Evolutionary conservation across 2,888 invertebrate genomes (phyloP).

Genomic region (Cryptus viduatorius): DNA sequence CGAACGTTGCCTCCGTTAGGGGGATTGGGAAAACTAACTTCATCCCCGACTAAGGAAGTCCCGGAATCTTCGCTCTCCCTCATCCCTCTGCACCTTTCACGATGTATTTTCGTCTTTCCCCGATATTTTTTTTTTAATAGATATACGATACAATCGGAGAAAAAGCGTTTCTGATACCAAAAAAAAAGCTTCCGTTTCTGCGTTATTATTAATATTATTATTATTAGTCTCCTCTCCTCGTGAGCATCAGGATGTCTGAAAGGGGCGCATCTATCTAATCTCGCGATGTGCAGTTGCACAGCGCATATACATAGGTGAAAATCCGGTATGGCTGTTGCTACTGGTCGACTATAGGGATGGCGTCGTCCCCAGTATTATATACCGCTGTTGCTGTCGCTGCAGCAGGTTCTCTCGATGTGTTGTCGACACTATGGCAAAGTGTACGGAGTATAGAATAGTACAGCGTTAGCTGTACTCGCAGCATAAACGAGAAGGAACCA

Average conservation of each 20-base stretch:
- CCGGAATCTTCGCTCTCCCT: conserved; percentile 48
- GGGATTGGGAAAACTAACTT: conserved; percentile 58
- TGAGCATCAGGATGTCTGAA: conserved; percentile 16
- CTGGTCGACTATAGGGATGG: conserved; percentile 38
- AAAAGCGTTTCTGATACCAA: too few relatives aligned
- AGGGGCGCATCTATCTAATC: conserved; percentile 13
- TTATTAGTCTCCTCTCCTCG: conserved; percentile 47
- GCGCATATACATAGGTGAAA: conserved; percentile 37
- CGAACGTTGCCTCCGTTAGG: conserved; percentile 35
- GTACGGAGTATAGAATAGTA: conserved; percentile 52
- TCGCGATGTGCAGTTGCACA: not conserved
- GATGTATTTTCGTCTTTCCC: conserved; percentile 7
- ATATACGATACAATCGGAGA: not conserved
- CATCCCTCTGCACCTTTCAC: not conserved
- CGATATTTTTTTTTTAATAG: not conserved
- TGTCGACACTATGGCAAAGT: conserved; percentile 58
- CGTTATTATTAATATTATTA: conserved; percentile 51
- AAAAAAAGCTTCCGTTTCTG: conserved; percentile 8
- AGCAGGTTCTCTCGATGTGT: conserved; percentile 36
- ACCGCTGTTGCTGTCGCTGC: conserved; percentile 26
- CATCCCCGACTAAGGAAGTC: conserved; percentile 58
- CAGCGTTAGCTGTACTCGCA: conserved; percentile 6
- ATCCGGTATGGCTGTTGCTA: conserved; percentile 36
- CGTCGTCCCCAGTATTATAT: conserved; percentile 34
- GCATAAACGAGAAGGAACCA: conserved; percentile 59